Evolutionary conservation across 2,888 invertebrate species (phyloP).

Genomic region (Chrysomela aeneicollis): DNA sequence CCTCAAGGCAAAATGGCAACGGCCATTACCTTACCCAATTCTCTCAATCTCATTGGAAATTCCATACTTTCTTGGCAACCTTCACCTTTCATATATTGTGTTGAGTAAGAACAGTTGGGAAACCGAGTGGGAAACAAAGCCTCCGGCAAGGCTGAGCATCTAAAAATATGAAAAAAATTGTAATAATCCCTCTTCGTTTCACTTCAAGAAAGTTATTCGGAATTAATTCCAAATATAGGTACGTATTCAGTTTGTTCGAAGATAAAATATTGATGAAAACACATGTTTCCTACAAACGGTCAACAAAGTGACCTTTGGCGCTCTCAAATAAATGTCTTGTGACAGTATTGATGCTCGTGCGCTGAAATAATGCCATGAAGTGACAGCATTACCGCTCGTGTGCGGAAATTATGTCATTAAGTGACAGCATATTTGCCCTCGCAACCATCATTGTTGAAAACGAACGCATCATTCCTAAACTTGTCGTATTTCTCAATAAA

Average conservation of each 20-base stretch:
- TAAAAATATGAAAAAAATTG: background rate
- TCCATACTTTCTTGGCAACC: conserved; percentile 34
- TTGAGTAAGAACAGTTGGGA: conserved; percentile 26
- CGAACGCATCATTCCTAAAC: no score
- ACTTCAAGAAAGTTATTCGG: background rate
- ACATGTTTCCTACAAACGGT: no score
- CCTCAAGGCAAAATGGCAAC: conserved; percentile 9
- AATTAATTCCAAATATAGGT: background rate
- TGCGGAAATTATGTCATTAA: no score
- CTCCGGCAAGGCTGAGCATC: background rate
- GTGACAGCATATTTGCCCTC: no score
- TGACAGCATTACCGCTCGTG: no score
- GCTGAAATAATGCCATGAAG: no score
- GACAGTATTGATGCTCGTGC: no score
- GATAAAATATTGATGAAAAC: no score
- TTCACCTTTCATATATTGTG: conserved; percentile 34
- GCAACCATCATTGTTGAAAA: no score
- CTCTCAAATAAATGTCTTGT: no score
- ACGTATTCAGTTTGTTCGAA: background rate
- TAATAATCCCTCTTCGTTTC: background rate
- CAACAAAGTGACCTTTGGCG: no score
- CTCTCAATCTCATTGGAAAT: conserved; percentile 21
- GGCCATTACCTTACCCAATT: conserved; percentile 29
- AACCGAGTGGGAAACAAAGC: background rate
- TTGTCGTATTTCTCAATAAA: no score